Percentiles rank a stretch among this genome's conserved stretches.
Evolutionary conservation across 2,888 invertebrate species (phyloP).

Genomic region (Sarcophaga caerulescens): DNA sequence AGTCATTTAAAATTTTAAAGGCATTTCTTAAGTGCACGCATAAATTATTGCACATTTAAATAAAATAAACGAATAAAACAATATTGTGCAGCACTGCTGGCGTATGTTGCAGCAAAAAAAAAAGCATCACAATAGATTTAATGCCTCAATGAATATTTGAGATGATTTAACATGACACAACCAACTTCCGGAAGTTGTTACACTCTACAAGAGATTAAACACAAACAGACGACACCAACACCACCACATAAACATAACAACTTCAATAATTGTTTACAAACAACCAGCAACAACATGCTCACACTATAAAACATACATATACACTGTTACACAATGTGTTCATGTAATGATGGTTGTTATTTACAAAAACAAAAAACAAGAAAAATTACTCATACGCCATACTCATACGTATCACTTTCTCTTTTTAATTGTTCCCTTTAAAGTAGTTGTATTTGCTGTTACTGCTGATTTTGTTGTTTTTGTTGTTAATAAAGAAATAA

Average conservation of each 20-base stretch:
- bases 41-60: conserved; percentile 2
- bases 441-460: background rate
- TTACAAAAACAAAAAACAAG: background rate
- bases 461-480: background rate
- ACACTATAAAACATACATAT: background rate
- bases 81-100: background rate
- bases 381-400: background rate
- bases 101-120: background rate
- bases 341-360: background rate
- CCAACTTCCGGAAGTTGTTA: conserved; percentile 32
- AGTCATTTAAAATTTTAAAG: background rate
- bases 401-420: background rate
- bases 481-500: background rate
- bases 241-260: background rate
- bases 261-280: conserved; percentile 32
- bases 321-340: background rate
- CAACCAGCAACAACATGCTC: background rate
- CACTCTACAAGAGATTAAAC: conserved; percentile 30
- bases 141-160: conserved; percentile 65
- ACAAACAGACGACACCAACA: conserved; percentile 23
- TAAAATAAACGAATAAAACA: background rate
- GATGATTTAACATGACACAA: conserved; percentile 49
- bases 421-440: background rate
- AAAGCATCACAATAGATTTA: conserved; percentile 60
- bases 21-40: background rate